phyloP scores from a whole-genome alignment of 2,888 invertebrate genomes.

The Pilophorus perplexus region DNA sequence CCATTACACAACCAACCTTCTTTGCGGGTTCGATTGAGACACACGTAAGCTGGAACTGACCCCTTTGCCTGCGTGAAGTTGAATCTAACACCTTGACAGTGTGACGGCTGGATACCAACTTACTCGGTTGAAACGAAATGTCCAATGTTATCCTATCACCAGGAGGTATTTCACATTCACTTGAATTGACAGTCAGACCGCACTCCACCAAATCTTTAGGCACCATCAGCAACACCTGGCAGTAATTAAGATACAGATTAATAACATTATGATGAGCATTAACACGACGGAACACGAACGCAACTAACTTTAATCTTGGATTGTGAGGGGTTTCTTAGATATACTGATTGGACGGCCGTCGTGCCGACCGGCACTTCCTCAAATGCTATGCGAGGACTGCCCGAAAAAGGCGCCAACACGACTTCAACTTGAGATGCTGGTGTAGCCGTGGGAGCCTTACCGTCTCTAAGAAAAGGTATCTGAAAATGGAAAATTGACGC shows the following conservation, averaged over 20 bases:
- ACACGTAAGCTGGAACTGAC: background rate
- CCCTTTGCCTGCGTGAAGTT: background rate
- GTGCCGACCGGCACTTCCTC: background rate
- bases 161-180: background rate
- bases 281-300: no score
- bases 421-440: no score
- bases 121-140: background rate
- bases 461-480: no score
- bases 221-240: background rate
- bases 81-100: background rate
- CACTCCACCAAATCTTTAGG: constrained; percentile 9
- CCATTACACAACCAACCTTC: constrained; percentile 7
- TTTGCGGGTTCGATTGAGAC: background rate
- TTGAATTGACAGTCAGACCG: background rate
- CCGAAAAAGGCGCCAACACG: constrained; percentile 17
- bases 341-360: background rate
- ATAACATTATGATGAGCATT: no score
- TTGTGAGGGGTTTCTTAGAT: constrained; percentile 14
- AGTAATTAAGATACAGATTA: no score
- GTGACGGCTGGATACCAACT: background rate
- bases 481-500: no score
- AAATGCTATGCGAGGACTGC: background rate
- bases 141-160: background rate
- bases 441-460: no score
- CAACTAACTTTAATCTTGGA: no score